Evolutionary conservation across 2,888 invertebrate species (phyloP), one percentile per base, ranked within the genome.

Genomic region (Drosophila planitibia): DNA sequence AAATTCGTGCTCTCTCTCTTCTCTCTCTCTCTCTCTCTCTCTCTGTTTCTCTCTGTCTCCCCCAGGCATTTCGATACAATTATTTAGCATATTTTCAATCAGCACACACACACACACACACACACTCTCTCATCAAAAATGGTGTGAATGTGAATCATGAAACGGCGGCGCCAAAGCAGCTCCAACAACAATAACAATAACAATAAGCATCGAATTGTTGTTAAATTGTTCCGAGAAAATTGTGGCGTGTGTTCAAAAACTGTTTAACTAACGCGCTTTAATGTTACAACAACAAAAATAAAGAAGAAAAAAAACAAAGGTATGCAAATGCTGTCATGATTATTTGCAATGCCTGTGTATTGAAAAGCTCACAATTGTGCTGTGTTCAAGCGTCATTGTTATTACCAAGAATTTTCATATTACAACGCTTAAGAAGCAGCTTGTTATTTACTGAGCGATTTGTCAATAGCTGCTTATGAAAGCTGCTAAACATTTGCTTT

Each of bases 41-140:
- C 35, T 25, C 25, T 54, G 14, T 35, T 3, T 22, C 32, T 19
- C 25, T n/a, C 49, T n/a, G 54, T 41, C 49, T 53, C 5, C 19
- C n/a, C 47, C 65, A 73, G 71, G 54, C 67, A 65, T 54, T 57
- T 75, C 79, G 82, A 81, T 89, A 81, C 84, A 83, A 81, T 89
- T 86, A 83, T 87, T 89, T 86, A 83, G 87, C 89, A 83, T 83
- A 83, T 89, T 89, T 89, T 58, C 84, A 86, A 89, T 83, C 67
- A 76, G 67, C 76, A 44, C 54, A 63, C 14, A 35, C 35, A 35
- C 14, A 35, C 35, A 35, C 35, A 35, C 35, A 16, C 16, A 41
- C 37, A 54, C 30, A 33, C 47, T 19, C 32, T 59, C 33, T 4
- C 32, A 62, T 25, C 33, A 49, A 25, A 63, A 60, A 51, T 64